Evolutionary conservation across 2,888 invertebrate species (phyloP).

Genomic region (Heliconius ismenius): DNA sequence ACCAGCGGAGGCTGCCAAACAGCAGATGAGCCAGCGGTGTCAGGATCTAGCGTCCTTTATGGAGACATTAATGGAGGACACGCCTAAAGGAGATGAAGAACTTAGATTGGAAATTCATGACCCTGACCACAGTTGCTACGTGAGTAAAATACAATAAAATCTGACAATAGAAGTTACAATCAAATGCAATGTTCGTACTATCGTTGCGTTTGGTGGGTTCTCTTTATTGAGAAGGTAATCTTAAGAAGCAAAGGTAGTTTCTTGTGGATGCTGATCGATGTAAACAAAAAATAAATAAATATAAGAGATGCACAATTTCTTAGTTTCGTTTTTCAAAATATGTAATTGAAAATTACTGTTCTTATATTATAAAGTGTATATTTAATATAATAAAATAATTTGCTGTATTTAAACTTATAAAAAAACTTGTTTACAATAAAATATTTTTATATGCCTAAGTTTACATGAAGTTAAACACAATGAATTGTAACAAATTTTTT

Average conservation of each 20-base stretch:
- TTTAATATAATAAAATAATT: no score
- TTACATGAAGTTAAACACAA: no score
- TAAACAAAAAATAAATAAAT: no score
- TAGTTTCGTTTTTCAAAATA: no score
- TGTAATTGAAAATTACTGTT: no score
- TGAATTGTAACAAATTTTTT: no score
- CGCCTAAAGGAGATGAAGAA: constrained; percentile 80
- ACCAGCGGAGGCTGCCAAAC: constrained; percentile 82
- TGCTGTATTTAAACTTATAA: no score
- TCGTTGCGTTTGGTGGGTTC: background rate
- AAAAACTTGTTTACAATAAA: no score
- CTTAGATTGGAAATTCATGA: constrained; percentile 83
- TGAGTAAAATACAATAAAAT: constrained; percentile 60
- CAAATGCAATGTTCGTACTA: background rate
- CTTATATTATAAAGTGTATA: no score
- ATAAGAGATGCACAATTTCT: no score
- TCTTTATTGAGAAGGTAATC: background rate
- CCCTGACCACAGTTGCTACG: constrained; percentile 83
- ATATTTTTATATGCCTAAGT: no score
- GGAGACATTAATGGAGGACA: constrained; percentile 87
- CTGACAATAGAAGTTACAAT: background rate
- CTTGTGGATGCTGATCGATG: no score
- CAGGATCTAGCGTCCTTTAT: constrained; percentile 88
- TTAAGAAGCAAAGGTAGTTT: background rate
- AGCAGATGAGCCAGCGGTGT: constrained; percentile 85